These are phyloP conservation scores for Micronycteris hirsuta DNA, from an alignment of 2,113 vertebrate genomes.

Conservation along the genomic window DNA sequence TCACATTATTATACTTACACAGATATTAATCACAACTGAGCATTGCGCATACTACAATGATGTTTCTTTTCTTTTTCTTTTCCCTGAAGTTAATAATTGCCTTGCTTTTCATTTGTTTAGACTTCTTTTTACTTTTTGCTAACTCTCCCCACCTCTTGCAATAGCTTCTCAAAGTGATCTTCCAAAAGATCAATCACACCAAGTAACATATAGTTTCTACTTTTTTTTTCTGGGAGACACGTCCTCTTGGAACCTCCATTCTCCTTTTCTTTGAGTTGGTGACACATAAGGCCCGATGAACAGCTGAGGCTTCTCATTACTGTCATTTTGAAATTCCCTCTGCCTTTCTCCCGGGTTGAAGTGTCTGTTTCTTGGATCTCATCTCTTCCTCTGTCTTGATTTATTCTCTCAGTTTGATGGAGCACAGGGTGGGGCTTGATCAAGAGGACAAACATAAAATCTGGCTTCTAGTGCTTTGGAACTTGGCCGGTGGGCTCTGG, in stretches of 20 bases:
- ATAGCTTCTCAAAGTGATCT: neutral
- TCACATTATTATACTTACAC: neutral
- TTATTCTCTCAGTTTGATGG: neutral
- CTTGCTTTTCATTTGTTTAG: conserved; percentile 32
- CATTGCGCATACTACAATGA: neutral
- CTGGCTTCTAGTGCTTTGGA: neutral
- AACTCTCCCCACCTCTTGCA: neutral
- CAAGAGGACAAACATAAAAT: neutral
- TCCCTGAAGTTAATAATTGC: neutral
- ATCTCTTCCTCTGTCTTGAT: neutral
- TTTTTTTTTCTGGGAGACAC: neutral
- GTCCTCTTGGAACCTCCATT: neutral
- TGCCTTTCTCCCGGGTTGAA: neutral
- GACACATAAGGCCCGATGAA: neutral
- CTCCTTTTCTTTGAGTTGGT: neutral
- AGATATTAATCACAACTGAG: neutral
- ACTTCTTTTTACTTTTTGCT: neutral
- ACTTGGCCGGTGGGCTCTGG: neutral
- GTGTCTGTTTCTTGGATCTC: neutral
- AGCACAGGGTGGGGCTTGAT: neutral
- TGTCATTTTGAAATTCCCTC: neutral
- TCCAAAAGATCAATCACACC: neutral
- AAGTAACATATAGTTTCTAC: neutral
- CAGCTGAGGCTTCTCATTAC: neutral
- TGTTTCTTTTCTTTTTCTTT: neutral